Evolutionary conservation across 2,797 vertebrate species (phyloP).

Genomic region (Channallabes apus): DNA sequence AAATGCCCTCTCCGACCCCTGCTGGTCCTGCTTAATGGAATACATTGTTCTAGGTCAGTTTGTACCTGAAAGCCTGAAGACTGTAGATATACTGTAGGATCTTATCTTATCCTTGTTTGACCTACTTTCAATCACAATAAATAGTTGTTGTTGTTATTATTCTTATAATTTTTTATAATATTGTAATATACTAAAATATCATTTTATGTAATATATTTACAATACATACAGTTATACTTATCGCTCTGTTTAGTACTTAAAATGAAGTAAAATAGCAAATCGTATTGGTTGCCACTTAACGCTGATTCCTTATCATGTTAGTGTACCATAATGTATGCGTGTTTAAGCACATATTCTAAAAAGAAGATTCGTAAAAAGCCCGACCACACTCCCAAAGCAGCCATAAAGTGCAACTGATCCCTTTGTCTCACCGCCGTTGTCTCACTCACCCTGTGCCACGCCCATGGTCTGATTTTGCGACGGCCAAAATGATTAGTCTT

Average conservation of each 20-base stretch:
- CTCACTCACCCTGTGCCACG: slow-evolving; percentile 32
- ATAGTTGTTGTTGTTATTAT: too few species aligned
- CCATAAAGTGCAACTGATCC: slow-evolving; percentile 16
- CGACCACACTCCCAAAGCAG: background rate
- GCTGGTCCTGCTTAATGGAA: slow-evolving; percentile 4
- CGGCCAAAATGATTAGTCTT: background rate
- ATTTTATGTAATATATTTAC: background rate
- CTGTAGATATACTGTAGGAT: background rate
- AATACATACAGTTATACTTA: background rate
- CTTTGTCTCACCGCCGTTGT: slow-evolving; percentile 41
- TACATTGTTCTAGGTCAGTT: background rate
- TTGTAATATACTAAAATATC: background rate
- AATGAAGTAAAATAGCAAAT: background rate
- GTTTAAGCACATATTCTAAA: background rate
- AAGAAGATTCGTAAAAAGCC: slow-evolving; percentile 4
- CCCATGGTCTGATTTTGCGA: slow-evolving; percentile 31
- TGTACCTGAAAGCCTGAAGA: background rate
- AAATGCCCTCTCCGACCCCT: background rate
- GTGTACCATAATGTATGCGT: background rate
- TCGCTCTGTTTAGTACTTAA: too few species aligned
- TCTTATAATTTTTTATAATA: background rate
- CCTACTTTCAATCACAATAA: too few species aligned
- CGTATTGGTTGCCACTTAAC: background rate
- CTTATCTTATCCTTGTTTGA: background rate
- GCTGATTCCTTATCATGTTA: background rate